Base-by-base conservation (phyloP, 2,113 vertebrate genomes). In the Jaculus jaculus region DNA sequence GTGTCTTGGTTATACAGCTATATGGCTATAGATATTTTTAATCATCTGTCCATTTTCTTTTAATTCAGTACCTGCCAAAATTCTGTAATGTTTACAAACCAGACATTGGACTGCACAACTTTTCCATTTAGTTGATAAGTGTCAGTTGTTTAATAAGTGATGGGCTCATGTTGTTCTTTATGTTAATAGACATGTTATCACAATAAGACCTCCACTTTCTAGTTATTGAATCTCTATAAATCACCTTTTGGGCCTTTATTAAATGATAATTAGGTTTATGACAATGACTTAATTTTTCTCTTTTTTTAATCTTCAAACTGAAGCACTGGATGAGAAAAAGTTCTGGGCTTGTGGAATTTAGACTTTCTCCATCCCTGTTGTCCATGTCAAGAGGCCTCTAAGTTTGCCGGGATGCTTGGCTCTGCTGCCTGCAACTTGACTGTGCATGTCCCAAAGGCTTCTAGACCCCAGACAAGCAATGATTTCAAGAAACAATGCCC, bases 81-180 rank as follows among this genome's bases (percentile, higher is more conserved):
- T 89, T 54, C 68, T 91, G 10, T 68, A 83, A 72, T 47, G n/a
- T 84, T 93, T 91, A 28, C 47, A 92, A 80, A 72, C 17, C 89
- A 77, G 23, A 68, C 39, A 0, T 72, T 92, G 54, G 30, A 18
- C 73, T 77, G 34, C 69, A 90, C 20, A 39, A 84, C 11, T 92
- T 90, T 90, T 88, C 34, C 51, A 72, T 71, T 71, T 78, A 58
- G 9, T 77, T 95, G 47, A 80, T 91, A 86, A 72, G 28, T 85
- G 20, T 92, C 21, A 79, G 24, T 83, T 42, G 7, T 32, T 94
- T 78, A 79, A 61, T 60, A 47, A 42, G 16, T 79, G 78, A 17
- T 69, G 37, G 20, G 51, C 75, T 30, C 47, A 1, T 73, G 9
- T 74, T 10, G 8, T 89, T 92, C 60, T 9, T 13, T 32, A 32